phyloP scores from a whole-genome alignment of 1,140 invertebrate species.

The Trichonephila clavata region DNA sequence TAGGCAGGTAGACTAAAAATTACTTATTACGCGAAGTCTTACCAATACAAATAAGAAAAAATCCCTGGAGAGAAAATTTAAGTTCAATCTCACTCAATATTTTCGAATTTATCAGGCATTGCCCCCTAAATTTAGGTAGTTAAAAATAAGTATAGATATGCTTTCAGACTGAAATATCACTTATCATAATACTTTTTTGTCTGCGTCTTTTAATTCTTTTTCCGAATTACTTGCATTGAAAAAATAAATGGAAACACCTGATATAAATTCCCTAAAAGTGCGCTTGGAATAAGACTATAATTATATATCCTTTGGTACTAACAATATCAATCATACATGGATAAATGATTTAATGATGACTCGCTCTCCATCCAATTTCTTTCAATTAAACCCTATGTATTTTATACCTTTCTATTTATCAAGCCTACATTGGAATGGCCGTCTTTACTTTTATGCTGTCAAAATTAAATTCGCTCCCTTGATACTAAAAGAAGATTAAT shows the following conservation, averaged over 20 bases:
- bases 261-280: neutral
- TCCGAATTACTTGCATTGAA: neutral
- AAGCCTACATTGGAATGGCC: neutral
- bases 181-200: neutral
- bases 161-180: neutral
- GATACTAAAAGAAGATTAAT: neutral
- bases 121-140: no score
- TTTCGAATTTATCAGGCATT: no score
- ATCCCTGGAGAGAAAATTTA: no score
- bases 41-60: no score
- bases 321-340: neutral
- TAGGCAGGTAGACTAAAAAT: no score
- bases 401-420: neutral
- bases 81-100: no score
- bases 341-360: slow-evolving; percentile 21
- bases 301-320: neutral
- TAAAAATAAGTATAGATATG: neutral
- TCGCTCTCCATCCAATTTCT: neutral
- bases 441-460: neutral
- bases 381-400: neutral
- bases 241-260: neutral
- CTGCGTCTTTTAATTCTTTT: neutral
- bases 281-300: neutral
- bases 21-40: no score
- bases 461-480: neutral